Evolutionary conservation across 2,113 vertebrate species (phyloP).

Genomic region (Tragulus kanchil): DNA sequence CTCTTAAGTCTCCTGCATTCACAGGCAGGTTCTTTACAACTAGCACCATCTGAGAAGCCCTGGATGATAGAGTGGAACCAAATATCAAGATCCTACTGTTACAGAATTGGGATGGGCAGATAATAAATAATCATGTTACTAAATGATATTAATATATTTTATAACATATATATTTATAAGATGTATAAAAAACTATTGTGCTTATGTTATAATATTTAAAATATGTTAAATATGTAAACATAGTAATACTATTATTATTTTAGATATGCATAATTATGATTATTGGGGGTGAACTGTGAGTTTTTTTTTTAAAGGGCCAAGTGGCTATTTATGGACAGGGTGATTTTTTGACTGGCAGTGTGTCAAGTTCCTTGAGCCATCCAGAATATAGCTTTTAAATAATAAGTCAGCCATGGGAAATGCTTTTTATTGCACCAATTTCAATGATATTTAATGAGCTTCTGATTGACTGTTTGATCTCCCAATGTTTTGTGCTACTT

Average conservation of each 20-base stretch:
- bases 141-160: neutral
- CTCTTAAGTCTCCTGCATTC: neutral
- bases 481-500: conserved; percentile 81
- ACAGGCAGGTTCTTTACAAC: neutral
- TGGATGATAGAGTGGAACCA: neutral
- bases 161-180: neutral
- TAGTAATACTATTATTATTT: neutral
- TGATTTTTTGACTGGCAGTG: conserved; percentile 81
- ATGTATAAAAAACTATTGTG: neutral
- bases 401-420: conserved; percentile 84
- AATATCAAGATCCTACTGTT: neutral
- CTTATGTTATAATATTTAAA: neutral
- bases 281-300: too few species aligned
- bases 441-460: conserved; percentile 86
- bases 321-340: conserved; percentile 65
- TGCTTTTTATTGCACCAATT: conserved; percentile 87
- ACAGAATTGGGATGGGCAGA: neutral
- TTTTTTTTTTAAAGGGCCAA: too few species aligned
- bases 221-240: neutral
- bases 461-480: conserved; percentile 85
- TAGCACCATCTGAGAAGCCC: neutral
- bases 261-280: too few species aligned
- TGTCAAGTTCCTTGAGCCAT: conserved; percentile 81
- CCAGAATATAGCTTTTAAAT: conserved; percentile 84
- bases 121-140: neutral